phyloP scores from a whole-genome alignment of 1,140 invertebrate genomes.

The Hyles euphorbiae region DNA sequence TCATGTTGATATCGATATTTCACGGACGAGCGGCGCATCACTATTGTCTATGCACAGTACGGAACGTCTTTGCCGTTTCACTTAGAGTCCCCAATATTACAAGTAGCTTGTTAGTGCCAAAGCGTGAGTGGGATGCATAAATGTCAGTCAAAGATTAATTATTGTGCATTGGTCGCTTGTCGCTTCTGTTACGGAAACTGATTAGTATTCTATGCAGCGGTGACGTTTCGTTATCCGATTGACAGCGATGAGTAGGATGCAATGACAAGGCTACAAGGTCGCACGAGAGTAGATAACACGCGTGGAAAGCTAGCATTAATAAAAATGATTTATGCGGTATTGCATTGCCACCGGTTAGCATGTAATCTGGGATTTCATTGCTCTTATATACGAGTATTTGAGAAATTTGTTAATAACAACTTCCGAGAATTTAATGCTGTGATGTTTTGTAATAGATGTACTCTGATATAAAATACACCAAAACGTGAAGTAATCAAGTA shows the following conservation, averaged over 20 bases:
- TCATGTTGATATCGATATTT: constrained; percentile 51
- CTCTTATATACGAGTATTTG: too few relatives aligned
- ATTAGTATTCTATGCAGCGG: constrained; percentile 39
- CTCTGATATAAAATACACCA: too few relatives aligned
- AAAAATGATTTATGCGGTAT: constrained; percentile 2
- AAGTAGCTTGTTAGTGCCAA: constrained; percentile 20
- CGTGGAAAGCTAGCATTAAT: constrained; percentile 18
- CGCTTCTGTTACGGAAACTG: constrained; percentile 15
- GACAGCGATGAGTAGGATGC: constrained; percentile 29
- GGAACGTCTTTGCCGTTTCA: constrained; percentile 56
- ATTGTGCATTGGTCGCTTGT: constrained; percentile 19
- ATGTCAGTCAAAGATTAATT: constrained; percentile 8
- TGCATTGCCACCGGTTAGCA: too few relatives aligned
- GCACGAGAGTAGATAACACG: constrained; percentile 17
- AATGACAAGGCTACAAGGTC: constrained; percentile 18
- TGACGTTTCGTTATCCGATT: constrained; percentile 33
- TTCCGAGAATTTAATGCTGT: too few relatives aligned
- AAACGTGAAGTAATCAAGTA: too few relatives aligned
- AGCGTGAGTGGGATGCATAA: constrained; percentile 16
- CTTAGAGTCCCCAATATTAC: constrained; percentile 25
- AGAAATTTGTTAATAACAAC: too few relatives aligned
- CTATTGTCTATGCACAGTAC: constrained; percentile 57
- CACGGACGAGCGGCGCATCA: constrained; percentile 41
- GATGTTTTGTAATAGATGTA: too few relatives aligned
- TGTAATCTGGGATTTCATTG: too few relatives aligned